phyloP scores from a whole-genome alignment of 2,888 invertebrate species.

The Alloscopus bannaensis region DNA sequence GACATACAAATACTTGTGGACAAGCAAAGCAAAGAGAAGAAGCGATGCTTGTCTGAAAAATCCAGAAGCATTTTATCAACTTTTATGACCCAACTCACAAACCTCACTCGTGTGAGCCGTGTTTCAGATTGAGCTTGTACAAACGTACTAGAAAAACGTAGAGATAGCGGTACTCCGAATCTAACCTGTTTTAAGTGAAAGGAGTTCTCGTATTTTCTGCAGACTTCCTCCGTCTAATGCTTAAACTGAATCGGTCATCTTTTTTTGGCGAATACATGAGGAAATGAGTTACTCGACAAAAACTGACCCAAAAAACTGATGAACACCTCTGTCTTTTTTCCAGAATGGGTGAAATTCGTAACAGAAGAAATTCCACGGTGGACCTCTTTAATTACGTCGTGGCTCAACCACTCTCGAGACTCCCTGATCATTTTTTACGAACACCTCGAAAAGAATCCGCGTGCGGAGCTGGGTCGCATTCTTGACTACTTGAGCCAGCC shows the following conservation, averaged over 20 bases:
- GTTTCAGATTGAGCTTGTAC: background rate
- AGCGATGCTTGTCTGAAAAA: background rate
- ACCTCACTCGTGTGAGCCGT: no score
- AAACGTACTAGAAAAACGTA: conserved; percentile 5
- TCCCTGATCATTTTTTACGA: conserved; percentile 74
- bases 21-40: no score
- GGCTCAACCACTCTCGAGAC: conserved; percentile 72
- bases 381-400: conserved; percentile 69
- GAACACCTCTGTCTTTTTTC: no score
- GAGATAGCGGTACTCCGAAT: conserved; percentile 25
- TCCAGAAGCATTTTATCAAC: background rate
- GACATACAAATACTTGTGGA: no score
- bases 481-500: conserved; percentile 73
- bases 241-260: no score
- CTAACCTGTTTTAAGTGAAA: conserved; percentile 40
- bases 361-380: conserved; percentile 58
- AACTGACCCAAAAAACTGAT: no score
- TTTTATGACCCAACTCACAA: no score
- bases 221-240: no score
- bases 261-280: no score
- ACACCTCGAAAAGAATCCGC: conserved; percentile 73
- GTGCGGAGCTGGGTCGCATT: conserved; percentile 71
- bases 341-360: conserved; percentile 70
- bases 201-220: no score
- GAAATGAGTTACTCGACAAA: no score